These are phyloP conservation scores for Boloria euphrosyne DNA, from an alignment of 2,888 invertebrate species.

Conservation along the genomic window DNA sequence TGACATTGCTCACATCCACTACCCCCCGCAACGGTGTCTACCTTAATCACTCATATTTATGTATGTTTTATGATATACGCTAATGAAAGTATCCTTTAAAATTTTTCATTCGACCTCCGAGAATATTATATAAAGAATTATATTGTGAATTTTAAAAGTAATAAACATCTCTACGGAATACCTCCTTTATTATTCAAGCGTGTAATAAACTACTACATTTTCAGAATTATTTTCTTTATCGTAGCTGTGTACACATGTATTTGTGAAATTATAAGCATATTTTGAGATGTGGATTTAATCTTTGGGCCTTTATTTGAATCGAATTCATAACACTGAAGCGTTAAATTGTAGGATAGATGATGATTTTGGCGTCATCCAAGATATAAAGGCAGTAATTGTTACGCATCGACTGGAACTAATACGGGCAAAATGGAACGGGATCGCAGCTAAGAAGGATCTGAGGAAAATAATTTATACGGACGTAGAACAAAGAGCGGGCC, in stretches of 20 bases:
- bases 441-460: conserved; percentile 74
- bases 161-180: conserved; percentile 45
- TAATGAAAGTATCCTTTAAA: conserved; percentile 65
- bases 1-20: conserved; percentile 51
- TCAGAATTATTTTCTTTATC: conserved; percentile 26
- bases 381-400: conserved; percentile 80
- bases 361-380: conserved; percentile 80
- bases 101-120: conserved; percentile 53
- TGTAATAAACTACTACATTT: conserved; percentile 33
- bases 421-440: conserved; percentile 80
- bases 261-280: neutral
- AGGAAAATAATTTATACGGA: conserved; percentile 80
- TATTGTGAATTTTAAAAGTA: conserved; percentile 47
- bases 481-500: conserved; percentile 73
- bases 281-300: conserved; percentile 15
- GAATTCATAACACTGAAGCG: conserved; percentile 69
- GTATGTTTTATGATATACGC: conserved; percentile 66
- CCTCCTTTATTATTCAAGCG: conserved; percentile 41
- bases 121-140: conserved; percentile 53
- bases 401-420: conserved; percentile 81
- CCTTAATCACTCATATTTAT: conserved; percentile 77
- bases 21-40: conserved; percentile 65
- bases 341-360: conserved; percentile 75
- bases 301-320: conserved; percentile 60
- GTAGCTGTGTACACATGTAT: neutral